These are phyloP conservation scores for Leucophenga maculata DNA, from an alignment of 2,888 invertebrate genomes.

Conservation along the genomic window DNA sequence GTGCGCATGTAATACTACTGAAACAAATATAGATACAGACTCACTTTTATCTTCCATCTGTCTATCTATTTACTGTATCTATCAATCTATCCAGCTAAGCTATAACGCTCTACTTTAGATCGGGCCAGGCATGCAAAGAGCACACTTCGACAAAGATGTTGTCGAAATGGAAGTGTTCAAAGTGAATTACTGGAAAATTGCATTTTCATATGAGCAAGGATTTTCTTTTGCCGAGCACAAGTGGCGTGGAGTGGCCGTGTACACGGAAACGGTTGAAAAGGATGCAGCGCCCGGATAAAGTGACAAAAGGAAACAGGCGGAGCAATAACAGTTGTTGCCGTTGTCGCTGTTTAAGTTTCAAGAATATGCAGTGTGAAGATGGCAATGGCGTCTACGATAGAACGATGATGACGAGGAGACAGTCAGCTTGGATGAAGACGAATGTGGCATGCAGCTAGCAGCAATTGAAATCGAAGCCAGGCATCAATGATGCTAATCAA, in stretches of 20 bases:
- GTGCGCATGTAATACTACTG: constrained; percentile 3
- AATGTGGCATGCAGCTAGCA: neutral
- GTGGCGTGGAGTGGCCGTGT: no score
- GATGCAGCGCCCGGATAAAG: neutral
- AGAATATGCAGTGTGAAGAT: constrained; percentile 13
- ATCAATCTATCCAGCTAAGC: neutral
- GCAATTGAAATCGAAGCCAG: neutral
- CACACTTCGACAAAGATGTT: no score
- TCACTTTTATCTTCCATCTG: neutral
- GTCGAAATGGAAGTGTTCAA: constrained; percentile 17
- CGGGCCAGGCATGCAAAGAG: constrained; percentile 1
- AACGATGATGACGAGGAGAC: neutral
- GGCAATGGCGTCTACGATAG: neutral
- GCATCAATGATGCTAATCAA: constrained; percentile 19
- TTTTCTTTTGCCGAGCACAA: neutral
- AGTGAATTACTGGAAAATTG: constrained; percentile 26
- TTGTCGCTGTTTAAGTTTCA: neutral
- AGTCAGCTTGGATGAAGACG: constrained; percentile 14
- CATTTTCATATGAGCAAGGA: constrained; percentile 16
- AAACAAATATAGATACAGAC: no score
- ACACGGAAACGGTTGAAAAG: neutral
- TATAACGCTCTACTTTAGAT: neutral
- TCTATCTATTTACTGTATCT: neutral
- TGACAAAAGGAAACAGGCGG: neutral
- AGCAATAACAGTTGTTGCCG: constrained; percentile 9